These are phyloP conservation scores for Melanophora roralis DNA, from an alignment of 2,888 invertebrate genomes.

Conservation along the genomic window DNA sequence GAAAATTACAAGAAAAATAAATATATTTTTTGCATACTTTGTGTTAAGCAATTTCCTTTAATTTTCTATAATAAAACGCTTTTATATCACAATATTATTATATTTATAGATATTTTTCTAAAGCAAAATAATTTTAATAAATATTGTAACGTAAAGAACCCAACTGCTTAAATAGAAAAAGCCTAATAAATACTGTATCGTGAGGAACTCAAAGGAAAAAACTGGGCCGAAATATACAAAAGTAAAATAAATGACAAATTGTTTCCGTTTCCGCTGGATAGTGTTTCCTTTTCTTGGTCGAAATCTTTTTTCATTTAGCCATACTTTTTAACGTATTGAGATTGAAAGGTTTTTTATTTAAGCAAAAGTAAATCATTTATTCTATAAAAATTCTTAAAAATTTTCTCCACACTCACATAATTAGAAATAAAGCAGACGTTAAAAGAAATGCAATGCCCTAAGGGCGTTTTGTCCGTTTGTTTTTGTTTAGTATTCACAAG, in stretches of 20 bases:
- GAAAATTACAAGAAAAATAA: conserved; percentile 49
- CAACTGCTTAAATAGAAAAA: not conserved
- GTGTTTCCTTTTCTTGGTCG: not conserved
- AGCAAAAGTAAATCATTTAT: no score
- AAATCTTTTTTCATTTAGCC: no score
- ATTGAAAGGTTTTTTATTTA: no score
- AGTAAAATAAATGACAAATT: conserved; percentile 45
- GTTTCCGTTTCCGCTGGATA: conserved; percentile 43
- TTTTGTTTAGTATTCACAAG: no score
- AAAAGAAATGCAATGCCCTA: no score
- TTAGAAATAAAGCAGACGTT: no score
- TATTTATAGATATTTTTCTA: not conserved
- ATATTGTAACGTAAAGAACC: conserved; percentile 7
- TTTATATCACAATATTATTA: not conserved
- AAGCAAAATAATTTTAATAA: conserved; percentile 14
- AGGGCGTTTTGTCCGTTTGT: no score
- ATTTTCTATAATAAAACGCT: not conserved
- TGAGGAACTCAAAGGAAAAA: not conserved
- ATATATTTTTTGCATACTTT: conserved; percentile 1
- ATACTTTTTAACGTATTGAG: no score
- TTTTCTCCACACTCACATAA: no score
- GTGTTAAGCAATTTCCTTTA: no score
- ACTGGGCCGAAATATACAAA: no score
- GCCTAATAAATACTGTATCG: not conserved
- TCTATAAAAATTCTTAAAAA: no score